Percentiles rank a stretch among this genome's conserved stretches.
Conservation (phyloP, 2,888 invertebrate genomes). For the Sarcophaga variegata region DNA sequence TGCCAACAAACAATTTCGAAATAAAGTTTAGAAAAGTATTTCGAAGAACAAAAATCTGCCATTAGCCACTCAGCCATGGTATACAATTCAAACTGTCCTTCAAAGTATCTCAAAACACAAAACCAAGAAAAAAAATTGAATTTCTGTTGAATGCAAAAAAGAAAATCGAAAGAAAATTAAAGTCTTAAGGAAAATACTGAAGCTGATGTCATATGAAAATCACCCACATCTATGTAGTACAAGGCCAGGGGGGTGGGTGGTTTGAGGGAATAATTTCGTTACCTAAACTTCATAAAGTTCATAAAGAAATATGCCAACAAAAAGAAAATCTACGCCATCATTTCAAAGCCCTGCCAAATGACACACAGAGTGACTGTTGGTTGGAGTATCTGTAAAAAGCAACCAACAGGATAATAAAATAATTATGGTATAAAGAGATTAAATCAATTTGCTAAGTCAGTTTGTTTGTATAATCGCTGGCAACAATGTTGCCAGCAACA, state of each 20-base stretch:
- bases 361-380: background rate
- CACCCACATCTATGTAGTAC: conserved; percentile 45
- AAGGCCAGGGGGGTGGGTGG: conserved; percentile 4
- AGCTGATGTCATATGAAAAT: conserved; percentile 63
- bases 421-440: background rate
- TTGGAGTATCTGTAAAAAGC: background rate
- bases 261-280: conserved; percentile 3
- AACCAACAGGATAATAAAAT: background rate
- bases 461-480: background rate
- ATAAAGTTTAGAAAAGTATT: conserved; percentile 17
- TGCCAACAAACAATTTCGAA: conserved; percentile 29
- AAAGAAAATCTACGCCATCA: background rate
- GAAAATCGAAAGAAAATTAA: background rate
- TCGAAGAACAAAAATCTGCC: conserved; percentile 17
- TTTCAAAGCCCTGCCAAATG: background rate
- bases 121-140: background rate
- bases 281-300: background rate
- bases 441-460: background rate
- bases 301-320: background rate
- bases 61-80: conserved; percentile 35
- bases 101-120: conserved; percentile 14
- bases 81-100: conserved; percentile 8
- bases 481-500: conserved; percentile 65
- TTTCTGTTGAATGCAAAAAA: conserved; percentile 10
- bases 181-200: conserved; percentile 49